Conservation (phyloP, 2,797 vertebrate species). For the Darevskia nairensis region DNA sequence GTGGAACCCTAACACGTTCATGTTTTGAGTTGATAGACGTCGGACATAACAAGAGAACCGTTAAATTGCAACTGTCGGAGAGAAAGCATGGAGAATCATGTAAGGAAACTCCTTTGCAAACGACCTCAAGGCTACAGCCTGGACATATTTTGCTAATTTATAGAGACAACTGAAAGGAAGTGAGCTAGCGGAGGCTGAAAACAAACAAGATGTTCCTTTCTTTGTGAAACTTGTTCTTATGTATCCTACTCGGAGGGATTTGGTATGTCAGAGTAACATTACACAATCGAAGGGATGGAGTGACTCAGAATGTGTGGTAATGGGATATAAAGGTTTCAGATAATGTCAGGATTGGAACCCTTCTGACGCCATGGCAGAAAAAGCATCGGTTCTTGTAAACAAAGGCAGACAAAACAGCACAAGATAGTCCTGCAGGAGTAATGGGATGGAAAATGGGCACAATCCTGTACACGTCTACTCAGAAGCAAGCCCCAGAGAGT, state of each 20-base stretch:
- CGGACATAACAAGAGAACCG: constrained; percentile 57
- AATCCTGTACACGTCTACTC: too few relatives aligned
- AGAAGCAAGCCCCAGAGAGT: too few relatives aligned
- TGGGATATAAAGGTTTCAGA: constrained; percentile 42
- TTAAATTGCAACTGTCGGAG: constrained; percentile 70
- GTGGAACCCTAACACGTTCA: constrained; percentile 54
- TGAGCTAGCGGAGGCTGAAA: neutral
- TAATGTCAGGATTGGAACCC: constrained; percentile 7
- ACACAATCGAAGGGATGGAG: constrained; percentile 57
- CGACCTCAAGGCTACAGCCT: constrained; percentile 39
- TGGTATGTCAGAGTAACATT: constrained; percentile 43
- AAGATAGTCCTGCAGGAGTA: neutral
- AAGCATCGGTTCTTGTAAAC: neutral
- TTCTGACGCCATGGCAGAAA: neutral
- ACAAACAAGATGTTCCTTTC: constrained; percentile 25
- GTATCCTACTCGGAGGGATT: constrained; percentile 36
- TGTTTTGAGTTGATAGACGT: constrained; percentile 45
- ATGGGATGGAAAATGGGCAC: neutral
- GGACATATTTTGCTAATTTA: constrained; percentile 36
- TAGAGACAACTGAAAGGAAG: constrained; percentile 39
- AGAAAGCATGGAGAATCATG: constrained; percentile 55
- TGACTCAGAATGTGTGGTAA: constrained; percentile 58
- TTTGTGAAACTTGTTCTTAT: constrained; percentile 51
- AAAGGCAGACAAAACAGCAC: neutral
- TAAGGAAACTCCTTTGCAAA: constrained; percentile 49